Percentiles rank a stretch among this genome's conserved stretches.
These are phyloP conservation scores for Hyles lineata DNA, from an alignment of 2,888 invertebrate genomes.

Conservation along the genomic window DNA sequence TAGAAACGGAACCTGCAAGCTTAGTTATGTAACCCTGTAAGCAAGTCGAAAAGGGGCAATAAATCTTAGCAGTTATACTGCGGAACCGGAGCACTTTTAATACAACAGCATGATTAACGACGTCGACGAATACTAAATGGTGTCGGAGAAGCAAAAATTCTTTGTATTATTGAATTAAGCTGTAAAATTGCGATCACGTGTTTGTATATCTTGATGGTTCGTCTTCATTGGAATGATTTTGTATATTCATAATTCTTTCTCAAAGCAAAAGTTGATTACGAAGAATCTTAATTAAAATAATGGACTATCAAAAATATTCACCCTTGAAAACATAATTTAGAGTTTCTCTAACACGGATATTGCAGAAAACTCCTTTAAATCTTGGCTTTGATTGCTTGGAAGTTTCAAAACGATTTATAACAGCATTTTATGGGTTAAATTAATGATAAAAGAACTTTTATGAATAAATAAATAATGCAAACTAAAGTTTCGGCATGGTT, in stretches of 20 bases:
- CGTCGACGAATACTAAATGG: conserved; percentile 38
- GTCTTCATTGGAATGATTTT: background rate
- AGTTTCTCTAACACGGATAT: background rate
- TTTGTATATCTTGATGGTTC: background rate
- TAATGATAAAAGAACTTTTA: background rate
- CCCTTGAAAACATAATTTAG: background rate
- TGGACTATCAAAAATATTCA: background rate
- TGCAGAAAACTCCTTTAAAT: background rate
- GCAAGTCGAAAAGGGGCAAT: conserved; percentile 35
- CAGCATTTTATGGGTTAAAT: too few species aligned
- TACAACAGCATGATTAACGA: conserved; percentile 45
- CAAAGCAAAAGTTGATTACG: too few species aligned
- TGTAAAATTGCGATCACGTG: conserved; percentile 8
- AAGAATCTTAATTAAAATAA: background rate
- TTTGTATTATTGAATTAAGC: conserved; percentile 35
- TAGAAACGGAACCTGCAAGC: conserved; percentile 24
- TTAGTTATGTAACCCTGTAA: conserved; percentile 30
- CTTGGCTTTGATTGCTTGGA: background rate
- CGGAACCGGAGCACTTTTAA: conserved; percentile 45
- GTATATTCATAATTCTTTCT: background rate
- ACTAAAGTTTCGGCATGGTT: too few species aligned
- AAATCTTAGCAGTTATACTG: conserved; percentile 45
- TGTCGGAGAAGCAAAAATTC: conserved; percentile 36
- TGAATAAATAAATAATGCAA: background rate
- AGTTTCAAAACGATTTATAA: too few species aligned